These are phyloP conservation scores for Drosophila infuscata DNA, from an alignment of 2,888 invertebrate species.

Conservation along the genomic window DNA sequence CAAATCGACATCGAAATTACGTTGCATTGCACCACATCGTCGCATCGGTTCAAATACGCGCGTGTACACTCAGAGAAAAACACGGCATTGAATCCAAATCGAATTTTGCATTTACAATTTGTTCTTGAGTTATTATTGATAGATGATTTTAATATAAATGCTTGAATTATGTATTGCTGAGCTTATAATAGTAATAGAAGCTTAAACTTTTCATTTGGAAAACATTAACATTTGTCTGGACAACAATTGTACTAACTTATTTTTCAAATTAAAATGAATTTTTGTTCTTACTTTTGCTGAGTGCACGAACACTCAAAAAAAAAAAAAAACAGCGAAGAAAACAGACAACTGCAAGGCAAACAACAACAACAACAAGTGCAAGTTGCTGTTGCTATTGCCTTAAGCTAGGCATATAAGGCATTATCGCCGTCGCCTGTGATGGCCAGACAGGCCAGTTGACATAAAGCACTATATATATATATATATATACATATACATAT, in stretches of 20 bases:
- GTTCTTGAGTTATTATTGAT: not conserved
- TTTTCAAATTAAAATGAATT: not conserved
- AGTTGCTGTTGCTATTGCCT: slow-evolving; percentile 41
- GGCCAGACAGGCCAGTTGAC: slow-evolving; percentile 38
- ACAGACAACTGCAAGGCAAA: slow-evolving; percentile 68
- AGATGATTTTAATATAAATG: not conserved
- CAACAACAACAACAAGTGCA: slow-evolving; percentile 63
- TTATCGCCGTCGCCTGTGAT: slow-evolving; percentile 26
- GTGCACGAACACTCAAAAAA: not conserved
- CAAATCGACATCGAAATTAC: slow-evolving; percentile 34
- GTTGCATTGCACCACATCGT: slow-evolving; percentile 7
- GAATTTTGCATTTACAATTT: not conserved
- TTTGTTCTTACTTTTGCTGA: not conserved
- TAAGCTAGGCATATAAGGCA: slow-evolving; percentile 55
- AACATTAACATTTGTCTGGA: too few relatives aligned
- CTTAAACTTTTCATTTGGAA: too few relatives aligned
- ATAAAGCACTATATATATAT: not conserved
- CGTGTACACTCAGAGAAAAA: not conserved
- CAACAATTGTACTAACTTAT: too few relatives aligned
- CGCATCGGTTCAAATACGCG: slow-evolving; percentile 23
- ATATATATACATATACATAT: not conserved
- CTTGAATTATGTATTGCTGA: too few relatives aligned
- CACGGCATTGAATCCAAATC: not conserved
- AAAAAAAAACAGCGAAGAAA: slow-evolving; percentile 44
- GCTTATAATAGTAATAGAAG: too few relatives aligned